Percentiles rank a stretch among this genome's conserved stretches.
Evolutionary conservation across 2,797 vertebrate genomes (phyloP).

Genomic region (Pangasius sanitwongsei): DNA sequence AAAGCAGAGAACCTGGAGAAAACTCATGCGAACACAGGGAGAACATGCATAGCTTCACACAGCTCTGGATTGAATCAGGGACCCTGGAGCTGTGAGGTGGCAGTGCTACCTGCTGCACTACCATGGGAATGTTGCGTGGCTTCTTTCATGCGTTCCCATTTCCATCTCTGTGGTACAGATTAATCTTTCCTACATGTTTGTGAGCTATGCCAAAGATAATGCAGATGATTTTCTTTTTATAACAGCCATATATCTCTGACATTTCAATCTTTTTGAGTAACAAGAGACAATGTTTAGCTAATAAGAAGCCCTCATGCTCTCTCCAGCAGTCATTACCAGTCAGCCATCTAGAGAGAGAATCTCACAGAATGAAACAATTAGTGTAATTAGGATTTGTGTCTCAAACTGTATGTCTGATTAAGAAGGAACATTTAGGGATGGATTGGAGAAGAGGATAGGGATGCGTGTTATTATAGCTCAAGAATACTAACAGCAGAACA

Average conservation of each 20-base stretch:
- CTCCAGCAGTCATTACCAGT: constrained; percentile 26
- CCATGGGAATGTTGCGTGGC: neutral
- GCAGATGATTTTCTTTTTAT: constrained; percentile 8
- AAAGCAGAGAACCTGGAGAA: neutral
- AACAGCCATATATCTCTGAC: neutral
- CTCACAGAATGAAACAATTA: constrained; percentile 37
- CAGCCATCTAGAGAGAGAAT: constrained; percentile 31
- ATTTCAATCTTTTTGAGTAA: constrained; percentile 19
- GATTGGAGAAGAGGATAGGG: constrained; percentile 19
- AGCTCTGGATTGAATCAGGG: neutral
- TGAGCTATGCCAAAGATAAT: neutral
- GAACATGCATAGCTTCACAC: constrained; percentile 3
- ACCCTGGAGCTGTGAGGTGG: neutral
- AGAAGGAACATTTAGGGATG: constrained; percentile 9
- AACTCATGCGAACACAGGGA: neutral
- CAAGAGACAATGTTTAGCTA: neutral
- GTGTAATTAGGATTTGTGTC: constrained; percentile 32
- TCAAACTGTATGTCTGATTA: constrained; percentile 14
- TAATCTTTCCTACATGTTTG: neutral
- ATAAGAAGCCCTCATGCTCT: constrained; percentile 7
- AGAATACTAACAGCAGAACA: constrained; percentile 23
- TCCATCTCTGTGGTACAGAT: neutral
- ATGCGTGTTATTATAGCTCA: constrained; percentile 1
- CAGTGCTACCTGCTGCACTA: neutral
- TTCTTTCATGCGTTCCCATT: neutral